Base-by-base conservation (phyloP, 1,140 invertebrate genomes). In the Drosophila rhopaloa region DNA sequence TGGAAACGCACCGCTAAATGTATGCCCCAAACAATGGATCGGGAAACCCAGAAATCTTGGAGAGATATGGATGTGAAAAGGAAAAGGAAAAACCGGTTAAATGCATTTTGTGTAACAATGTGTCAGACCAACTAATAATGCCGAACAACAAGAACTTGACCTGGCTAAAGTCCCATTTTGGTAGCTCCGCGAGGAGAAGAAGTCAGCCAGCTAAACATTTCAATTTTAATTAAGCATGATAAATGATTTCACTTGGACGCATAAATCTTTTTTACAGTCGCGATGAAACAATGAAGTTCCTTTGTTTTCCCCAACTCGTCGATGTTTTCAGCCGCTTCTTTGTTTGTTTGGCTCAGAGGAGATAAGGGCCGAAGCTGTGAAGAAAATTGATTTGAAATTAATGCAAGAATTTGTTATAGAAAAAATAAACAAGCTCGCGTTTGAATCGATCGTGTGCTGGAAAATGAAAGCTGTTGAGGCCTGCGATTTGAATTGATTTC, bases 351-450 rank as follows among this genome's bases (percentile, higher is more conserved):
- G 50, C 60, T 44, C 53, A 55, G 40, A 57, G 58, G 65, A 70
- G 72, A 76, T 65, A 58, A 72, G 70, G 67, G 70, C 68, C 71
- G 55, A 68, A 67, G 90, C 90, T 91, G 90, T 91, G 90, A 90
- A 90, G 90, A 90, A 91, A 91, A 91, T 91, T 91, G 89, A 91
- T 91, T 91, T 82, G 90, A 91, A 91, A 91, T 91, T 91, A 91
- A 91, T 91, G 90, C 90, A 91, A 90, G 90, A 91, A 91, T 91
- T 91, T 91, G 88, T 90, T 89, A 89, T 89, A 89, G 85, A 89
- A 89, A 89, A 89, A 84, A 84, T 79, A 89, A 76, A 89, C 84
- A 89, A 89, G 84, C 85, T 90, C 77, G 70, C 81, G 65, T 89
- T 77, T 74, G 84, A 88, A 86, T 81, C 79, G 82, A 61, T 85